These are phyloP conservation scores for Mirza zaza DNA, from an alignment of 2,113 vertebrate genomes.

Conservation along the genomic window DNA sequence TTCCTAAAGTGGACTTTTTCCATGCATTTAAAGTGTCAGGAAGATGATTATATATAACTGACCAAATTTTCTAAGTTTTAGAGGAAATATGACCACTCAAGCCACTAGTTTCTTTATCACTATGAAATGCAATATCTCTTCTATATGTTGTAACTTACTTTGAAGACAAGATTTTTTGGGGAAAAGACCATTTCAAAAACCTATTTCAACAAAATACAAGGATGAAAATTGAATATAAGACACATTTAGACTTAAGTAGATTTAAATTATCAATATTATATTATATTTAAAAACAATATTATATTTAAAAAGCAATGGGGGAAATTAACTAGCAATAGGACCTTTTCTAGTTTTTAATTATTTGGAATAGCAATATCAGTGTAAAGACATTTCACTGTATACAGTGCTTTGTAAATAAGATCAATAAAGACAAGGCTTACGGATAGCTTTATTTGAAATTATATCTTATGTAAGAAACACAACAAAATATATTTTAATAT, in stretches of 20 bases:
- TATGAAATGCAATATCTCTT: background rate
- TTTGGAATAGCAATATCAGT: background rate
- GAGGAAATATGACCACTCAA: background rate
- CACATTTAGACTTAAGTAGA: background rate
- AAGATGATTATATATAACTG: background rate
- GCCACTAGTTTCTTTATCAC: background rate
- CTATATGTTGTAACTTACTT: background rate
- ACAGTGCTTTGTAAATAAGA: background rate
- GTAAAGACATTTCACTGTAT: background rate
- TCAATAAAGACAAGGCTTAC: background rate
- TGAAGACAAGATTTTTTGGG: background rate
- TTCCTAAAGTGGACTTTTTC: background rate
- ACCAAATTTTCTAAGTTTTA: constrained; percentile 30
- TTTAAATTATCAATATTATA: background rate
- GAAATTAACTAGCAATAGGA: constrained; percentile 8
- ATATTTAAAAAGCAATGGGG: background rate
- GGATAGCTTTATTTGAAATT: background rate
- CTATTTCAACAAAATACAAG: constrained; percentile 32
- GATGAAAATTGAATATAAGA: background rate
- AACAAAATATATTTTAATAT: background rate
- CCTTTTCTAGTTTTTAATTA: background rate
- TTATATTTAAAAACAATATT: background rate
- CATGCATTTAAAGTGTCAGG: background rate
- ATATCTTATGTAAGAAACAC: background rate
- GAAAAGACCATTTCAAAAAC: background rate